Conservation (phyloP, 2,797 vertebrate species). For the Cichlasoma orientale region DNA sequence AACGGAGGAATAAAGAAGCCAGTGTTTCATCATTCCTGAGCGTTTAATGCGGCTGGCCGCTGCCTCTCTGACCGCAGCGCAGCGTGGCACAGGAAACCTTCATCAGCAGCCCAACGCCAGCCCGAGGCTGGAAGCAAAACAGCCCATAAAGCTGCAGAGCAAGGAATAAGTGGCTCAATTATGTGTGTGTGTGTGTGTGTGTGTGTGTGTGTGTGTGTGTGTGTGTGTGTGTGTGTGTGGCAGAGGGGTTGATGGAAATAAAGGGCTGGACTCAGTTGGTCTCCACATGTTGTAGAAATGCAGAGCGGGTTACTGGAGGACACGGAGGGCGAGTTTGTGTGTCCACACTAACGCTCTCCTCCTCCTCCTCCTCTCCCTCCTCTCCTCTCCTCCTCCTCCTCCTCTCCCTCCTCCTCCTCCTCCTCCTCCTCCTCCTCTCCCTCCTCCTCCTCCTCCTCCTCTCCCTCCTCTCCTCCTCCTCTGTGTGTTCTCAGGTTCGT, state of each 20-base stretch:
- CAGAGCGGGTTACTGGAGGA: slow-evolving; percentile 31
- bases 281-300: slow-evolving; percentile 11
- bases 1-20: slow-evolving; percentile 41
- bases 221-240: not conserved
- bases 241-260: slow-evolving; percentile 21
- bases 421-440: not conserved
- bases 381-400: not conserved
- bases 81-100: slow-evolving; percentile 35
- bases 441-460: not conserved
- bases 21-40: slow-evolving; percentile 51
- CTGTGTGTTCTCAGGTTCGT: slow-evolving; percentile 18
- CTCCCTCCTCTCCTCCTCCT: not conserved
- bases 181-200: not conserved
- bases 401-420: not conserved
- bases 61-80: slow-evolving; percentile 25
- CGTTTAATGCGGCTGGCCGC: slow-evolving; percentile 39
- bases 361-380: not conserved
- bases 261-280: slow-evolving; percentile 20
- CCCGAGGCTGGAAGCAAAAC: slow-evolving; percentile 43
- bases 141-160: slow-evolving; percentile 27
- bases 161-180: slow-evolving; percentile 33
- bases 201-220: not conserved
- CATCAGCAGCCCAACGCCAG: slow-evolving; percentile 38
- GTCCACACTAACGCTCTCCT: not conserved
- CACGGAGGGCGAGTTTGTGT: slow-evolving; percentile 7